Percentiles rank a stretch among this genome's conserved stretches.
phyloP scores from a whole-genome alignment of 2,888 invertebrate species.

The Allolobophora icterica region DNA sequence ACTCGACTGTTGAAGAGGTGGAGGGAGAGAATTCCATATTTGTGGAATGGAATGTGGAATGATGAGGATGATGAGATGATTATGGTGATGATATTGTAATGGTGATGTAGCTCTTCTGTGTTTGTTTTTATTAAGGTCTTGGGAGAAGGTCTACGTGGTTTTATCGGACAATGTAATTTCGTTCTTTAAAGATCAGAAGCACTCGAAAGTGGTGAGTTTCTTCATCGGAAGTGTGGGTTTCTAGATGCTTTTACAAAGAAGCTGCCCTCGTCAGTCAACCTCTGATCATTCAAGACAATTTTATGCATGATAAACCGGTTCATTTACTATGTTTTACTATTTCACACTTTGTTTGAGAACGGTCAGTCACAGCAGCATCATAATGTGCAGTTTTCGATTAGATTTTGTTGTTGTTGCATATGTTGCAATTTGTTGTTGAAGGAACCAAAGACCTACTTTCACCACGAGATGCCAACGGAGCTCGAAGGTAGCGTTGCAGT shows the following conservation, averaged over 20 bases:
- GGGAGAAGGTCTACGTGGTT: constrained; percentile 83
- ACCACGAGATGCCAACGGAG: constrained; percentile 86
- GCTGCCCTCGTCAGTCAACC: not conserved
- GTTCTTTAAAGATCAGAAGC: constrained; percentile 96
- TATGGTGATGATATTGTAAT: not conserved
- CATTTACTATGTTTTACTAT: too few relatives aligned
- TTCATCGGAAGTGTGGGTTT: not conserved
- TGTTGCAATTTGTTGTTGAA: constrained; percentile 46
- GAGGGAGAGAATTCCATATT: too few relatives aligned
- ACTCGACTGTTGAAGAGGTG: too few relatives aligned
- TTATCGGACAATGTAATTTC: constrained; percentile 83
- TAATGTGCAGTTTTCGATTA: too few relatives aligned
- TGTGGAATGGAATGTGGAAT: not conserved
- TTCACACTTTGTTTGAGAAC: too few relatives aligned
- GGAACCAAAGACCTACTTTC: constrained; percentile 82
- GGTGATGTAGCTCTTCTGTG: not conserved
- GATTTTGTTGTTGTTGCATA: too few relatives aligned
- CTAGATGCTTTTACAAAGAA: constrained; percentile 25
- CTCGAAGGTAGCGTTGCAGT: constrained; percentile 84
- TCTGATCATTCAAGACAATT: not conserved
- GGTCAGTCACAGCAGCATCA: too few relatives aligned
- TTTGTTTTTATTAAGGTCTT: constrained; percentile 70
- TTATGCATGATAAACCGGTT: not conserved
- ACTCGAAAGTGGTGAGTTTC: constrained; percentile 73
- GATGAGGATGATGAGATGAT: not conserved